Percentiles rank a stretch among this genome's conserved stretches.
phyloP scores from a whole-genome alignment of 2,113 vertebrate genomes.

The Festucalex cinctus region DNA sequence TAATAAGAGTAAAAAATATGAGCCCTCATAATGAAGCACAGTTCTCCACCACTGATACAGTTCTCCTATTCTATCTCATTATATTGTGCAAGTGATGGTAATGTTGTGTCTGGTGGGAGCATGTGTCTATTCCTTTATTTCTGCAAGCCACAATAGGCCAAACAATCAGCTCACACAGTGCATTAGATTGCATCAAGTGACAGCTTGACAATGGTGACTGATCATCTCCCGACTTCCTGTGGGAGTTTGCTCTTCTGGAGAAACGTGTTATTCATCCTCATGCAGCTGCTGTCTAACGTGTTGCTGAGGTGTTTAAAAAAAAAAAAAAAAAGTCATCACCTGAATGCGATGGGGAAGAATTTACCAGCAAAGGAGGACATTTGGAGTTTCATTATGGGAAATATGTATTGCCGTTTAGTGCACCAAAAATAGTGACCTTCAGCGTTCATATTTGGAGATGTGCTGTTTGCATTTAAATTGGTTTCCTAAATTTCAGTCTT shows the following conservation, averaged over 20 bases:
- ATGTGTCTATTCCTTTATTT: slow-evolving; percentile 1
- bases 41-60: too few relatives aligned
- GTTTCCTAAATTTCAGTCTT: not conserved
- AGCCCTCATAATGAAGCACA: too few relatives aligned
- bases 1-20: not conserved
- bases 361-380: not conserved
- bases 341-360: not conserved
- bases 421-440: not conserved
- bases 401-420: not conserved
- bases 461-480: not conserved
- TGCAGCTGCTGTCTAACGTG: not conserved
- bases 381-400: not conserved
- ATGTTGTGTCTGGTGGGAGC: not conserved
- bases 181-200: not conserved
- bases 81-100: not conserved
- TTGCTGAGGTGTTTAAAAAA: not conserved
- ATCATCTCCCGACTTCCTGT: not conserved
- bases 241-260: not conserved
- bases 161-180: not conserved
- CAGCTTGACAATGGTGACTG: not conserved
- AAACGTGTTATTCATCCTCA: not conserved
- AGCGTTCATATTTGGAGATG: not conserved
- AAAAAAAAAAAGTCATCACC: not conserved
- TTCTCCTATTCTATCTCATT: not conserved
- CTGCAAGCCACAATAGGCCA: not conserved